phyloP scores from a whole-genome alignment of 1,140 invertebrate species.

The Rhizoglyphus robini region DNA sequence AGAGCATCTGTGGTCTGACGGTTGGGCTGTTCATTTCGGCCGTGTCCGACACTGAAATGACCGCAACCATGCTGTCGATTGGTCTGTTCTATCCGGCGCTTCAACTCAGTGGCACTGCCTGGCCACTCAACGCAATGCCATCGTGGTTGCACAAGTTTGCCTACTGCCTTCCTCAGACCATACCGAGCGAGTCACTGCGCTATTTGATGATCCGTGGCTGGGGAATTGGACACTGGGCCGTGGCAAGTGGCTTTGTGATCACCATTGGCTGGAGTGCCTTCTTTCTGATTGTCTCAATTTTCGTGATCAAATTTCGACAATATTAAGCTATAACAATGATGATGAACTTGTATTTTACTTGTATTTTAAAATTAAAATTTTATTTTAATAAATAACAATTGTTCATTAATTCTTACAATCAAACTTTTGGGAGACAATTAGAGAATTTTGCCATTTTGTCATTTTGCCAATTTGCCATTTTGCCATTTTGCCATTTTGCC shows the following conservation, averaged over 20 bases:
- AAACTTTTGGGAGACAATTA: too few species aligned
- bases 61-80: slow-evolving; percentile 78
- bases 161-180: slow-evolving; percentile 68
- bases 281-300: too few species aligned
- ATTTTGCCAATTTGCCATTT: too few species aligned
- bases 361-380: too few species aligned
- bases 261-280: too few species aligned
- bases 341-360: too few species aligned
- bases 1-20: slow-evolving; percentile 79
- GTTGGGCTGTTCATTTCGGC: slow-evolving; percentile 80
- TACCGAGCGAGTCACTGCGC: slow-evolving; percentile 41
- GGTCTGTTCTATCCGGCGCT: slow-evolving; percentile 85
- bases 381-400: too few species aligned
- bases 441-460: too few species aligned
- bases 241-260: slow-evolving; percentile 17
- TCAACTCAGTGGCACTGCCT: slow-evolving; percentile 63
- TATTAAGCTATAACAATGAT: too few species aligned
- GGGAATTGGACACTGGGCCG: not conserved
- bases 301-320: too few species aligned
- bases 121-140: slow-evolving; percentile 88
- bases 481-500: too few species aligned
- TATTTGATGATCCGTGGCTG: slow-evolving; percentile 22
- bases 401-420: too few species aligned
- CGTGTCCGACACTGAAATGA: slow-evolving; percentile 70
- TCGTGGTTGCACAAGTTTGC: slow-evolving; percentile 62